Base-by-base conservation (phyloP, 2,888 invertebrate genomes). In the Euphydryas editha region DNA sequence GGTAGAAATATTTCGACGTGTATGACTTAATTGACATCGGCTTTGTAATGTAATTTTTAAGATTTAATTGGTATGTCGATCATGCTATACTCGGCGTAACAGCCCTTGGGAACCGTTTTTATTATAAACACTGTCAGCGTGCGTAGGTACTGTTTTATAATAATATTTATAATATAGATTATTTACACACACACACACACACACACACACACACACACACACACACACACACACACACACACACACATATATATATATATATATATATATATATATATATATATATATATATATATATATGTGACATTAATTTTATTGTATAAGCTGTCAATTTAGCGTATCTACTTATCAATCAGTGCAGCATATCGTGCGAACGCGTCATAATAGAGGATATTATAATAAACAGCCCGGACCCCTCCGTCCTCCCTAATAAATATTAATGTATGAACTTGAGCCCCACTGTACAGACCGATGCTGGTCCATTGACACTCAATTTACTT, bases 351-450 rank as follows among this genome's bases (percentile, higher is more conserved):
- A 90, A 87, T 87, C 86, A 83, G 81, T 75, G 75, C 77, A 80
- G 80, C 79, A 75, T 82, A 85, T 88, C 92, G 91, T 91, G 91
- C 89, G 91, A 91, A 88, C 90, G 88, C 88, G 88, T 88, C 87
- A 90, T 90, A 90, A 90, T 91, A 87, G 86, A 85, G 92, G 92
- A 92, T 89, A 92, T 92, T 90, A 92, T 90, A 92, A 90, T 92
- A 91, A 92, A 92, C 90, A 89, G 90, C 86, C 81, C 82, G 83
- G 86, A 79, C 89, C 90, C 89, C 90, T 87, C 85, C 77, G 75
- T 73, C 85, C 87, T 86, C 87, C 85, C 88, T 87, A 91, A 91
- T 90, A 91, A 90, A 91, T 92, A 90, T 91, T 90, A 92, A 92
- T 91, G 87, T 86, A 86, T 86, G 87, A 90, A 88, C 91, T 88